A percentile compares a stretch with the other conserved stretches of the same genome.
Conservation (phyloP, 2,888 invertebrate genomes). For the Caenorhabditis uteleia region DNA sequence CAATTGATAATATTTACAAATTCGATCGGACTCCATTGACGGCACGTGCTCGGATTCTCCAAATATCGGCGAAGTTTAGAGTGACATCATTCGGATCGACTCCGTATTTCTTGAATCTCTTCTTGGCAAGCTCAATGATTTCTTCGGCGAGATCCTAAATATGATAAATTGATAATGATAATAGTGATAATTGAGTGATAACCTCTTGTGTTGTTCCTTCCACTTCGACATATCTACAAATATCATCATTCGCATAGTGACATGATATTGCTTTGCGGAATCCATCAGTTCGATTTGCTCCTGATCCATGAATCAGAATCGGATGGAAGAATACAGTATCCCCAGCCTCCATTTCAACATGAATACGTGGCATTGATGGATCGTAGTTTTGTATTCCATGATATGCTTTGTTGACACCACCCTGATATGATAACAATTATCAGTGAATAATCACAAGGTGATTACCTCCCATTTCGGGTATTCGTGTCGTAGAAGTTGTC, state of each 20-base stretch:
- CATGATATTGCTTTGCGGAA: slow-evolving; percentile 83
- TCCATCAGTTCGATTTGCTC: slow-evolving; percentile 80
- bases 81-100: slow-evolving; percentile 30
- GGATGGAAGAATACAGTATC: slow-evolving; percentile 87
- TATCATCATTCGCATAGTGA: slow-evolving; percentile 79
- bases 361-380: slow-evolving; percentile 71
- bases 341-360: slow-evolving; percentile 82
- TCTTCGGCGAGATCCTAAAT: slow-evolving; percentile 51
- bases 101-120: slow-evolving; percentile 41
- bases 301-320: slow-evolving; percentile 83
- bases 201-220: slow-evolving; percentile 73
- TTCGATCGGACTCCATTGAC: slow-evolving; percentile 51
- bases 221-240: slow-evolving; percentile 78
- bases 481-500: slow-evolving; percentile 77
- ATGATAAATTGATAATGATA: too few relatives aligned
- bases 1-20: slow-evolving; percentile 29
- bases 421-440: slow-evolving; percentile 71
- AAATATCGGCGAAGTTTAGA: slow-evolving; percentile 49
- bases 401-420: slow-evolving; percentile 78
- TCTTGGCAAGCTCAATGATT: slow-evolving; percentile 55
- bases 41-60: slow-evolving; percentile 50
- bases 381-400: slow-evolving; percentile 77
- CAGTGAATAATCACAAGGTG: not conserved
- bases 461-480: slow-evolving; percentile 78
- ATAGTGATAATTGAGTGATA: too few relatives aligned